These are phyloP conservation scores for Calephelis virginiensis DNA, from an alignment of 1,140 invertebrate species.

Conservation along the genomic window DNA sequence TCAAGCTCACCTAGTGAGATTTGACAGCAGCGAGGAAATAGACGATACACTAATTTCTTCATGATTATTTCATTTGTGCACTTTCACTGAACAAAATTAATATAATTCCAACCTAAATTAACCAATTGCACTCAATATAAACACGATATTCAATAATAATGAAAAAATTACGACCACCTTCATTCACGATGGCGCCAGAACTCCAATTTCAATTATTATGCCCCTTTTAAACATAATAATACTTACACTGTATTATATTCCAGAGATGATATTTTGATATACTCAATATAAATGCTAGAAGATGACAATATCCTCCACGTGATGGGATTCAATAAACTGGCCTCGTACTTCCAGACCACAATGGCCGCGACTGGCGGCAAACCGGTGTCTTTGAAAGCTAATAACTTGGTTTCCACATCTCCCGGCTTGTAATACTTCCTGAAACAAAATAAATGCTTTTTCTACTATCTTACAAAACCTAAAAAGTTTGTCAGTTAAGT, in stretches of 20 bases:
- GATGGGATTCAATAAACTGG: constrained; percentile 88
- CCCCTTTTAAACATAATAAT: constrained; percentile 14
- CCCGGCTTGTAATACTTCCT: constrained; percentile 83
- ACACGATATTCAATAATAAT: too few species aligned
- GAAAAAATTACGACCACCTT: too few species aligned
- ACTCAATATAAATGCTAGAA: constrained; percentile 85
- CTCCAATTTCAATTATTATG: too few species aligned
- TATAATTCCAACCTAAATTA: too few species aligned
- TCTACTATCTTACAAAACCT: not conserved
- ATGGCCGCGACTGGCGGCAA: constrained; percentile 82
- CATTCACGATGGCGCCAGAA: too few species aligned
- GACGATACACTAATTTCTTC: too few species aligned
- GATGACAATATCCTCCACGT: constrained; percentile 88
- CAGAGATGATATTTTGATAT: constrained; percentile 84
- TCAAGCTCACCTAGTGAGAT: too few species aligned
- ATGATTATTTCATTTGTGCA: too few species aligned
- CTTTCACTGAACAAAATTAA: too few species aligned
- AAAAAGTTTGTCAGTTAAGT: not conserved
- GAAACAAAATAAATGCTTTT: constrained; percentile 29
- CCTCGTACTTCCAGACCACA: constrained; percentile 88
- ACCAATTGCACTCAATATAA: too few species aligned
- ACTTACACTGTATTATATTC: constrained; percentile 82
- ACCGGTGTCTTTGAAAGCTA: constrained; percentile 83
- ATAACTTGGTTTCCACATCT: constrained; percentile 82
- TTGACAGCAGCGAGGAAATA: too few species aligned